Evolutionary conservation across 2,797 vertebrate species (phyloP).

Genomic region (Rachycentron canadum): DNA sequence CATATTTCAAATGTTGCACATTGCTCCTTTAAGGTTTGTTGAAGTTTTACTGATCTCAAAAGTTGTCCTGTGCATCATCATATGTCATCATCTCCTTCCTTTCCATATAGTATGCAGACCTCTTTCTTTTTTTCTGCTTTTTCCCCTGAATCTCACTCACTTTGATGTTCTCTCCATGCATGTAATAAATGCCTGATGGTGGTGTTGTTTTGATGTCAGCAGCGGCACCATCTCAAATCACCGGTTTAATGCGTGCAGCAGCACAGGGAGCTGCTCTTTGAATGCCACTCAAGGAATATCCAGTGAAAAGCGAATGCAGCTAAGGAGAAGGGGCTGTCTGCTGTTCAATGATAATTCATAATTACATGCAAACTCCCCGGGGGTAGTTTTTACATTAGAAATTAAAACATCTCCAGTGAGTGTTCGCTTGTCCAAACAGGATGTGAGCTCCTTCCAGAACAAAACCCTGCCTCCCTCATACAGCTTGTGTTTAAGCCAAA

Average conservation of each 20-base stretch:
- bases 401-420: slow-evolving; percentile 71
- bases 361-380: slow-evolving; percentile 76
- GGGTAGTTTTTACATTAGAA: slow-evolving; percentile 68
- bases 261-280: slow-evolving; percentile 45
- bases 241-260: slow-evolving; percentile 30
- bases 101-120: not conserved
- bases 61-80: not conserved
- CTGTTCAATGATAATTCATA: slow-evolving; percentile 74
- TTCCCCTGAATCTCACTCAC: not conserved
- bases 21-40: not conserved
- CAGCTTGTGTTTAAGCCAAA: slow-evolving; percentile 32
- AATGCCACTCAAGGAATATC: slow-evolving; percentile 56
- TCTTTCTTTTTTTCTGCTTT: not conserved
- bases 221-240: slow-evolving; percentile 52
- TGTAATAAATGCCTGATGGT: slow-evolving; percentile 24
- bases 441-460: slow-evolving; percentile 67
- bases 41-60: not conserved
- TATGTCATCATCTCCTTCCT: slow-evolving; percentile 3
- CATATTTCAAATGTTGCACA: not conserved
- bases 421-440: slow-evolving; percentile 71
- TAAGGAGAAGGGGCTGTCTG: slow-evolving; percentile 58
- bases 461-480: slow-evolving; percentile 57
- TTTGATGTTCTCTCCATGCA: slow-evolving; percentile 34
- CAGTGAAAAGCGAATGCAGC: slow-evolving; percentile 50
- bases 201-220: slow-evolving; percentile 57